Conservation (phyloP, 2,797 vertebrate genomes). For the Crax fasciolata region DNA sequence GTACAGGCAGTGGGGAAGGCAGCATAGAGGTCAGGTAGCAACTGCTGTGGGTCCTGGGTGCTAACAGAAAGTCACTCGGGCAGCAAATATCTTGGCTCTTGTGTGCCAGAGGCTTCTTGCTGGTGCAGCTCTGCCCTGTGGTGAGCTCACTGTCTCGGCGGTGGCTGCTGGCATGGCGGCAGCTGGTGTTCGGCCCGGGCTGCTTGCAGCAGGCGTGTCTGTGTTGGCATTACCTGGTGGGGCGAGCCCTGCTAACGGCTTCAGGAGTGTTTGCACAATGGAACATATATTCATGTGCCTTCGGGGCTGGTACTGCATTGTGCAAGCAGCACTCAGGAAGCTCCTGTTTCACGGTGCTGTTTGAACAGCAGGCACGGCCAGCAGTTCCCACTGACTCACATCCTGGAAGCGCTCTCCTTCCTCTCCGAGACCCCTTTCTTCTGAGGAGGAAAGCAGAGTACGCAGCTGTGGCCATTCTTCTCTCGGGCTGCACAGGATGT, state of each 20-base stretch:
- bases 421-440: background rate
- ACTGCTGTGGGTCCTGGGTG: background rate
- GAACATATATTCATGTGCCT: rapidly evolving
- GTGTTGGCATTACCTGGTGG: rapidly evolving
- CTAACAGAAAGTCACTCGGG: background rate
- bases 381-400: background rate
- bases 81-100: background rate
- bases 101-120: background rate
- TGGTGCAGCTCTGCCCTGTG: background rate
- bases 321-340: rapidly evolving
- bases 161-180: background rate
- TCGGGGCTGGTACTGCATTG: rapidly evolving
- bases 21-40: background rate
- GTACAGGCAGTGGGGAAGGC: background rate
- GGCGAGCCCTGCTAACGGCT: rapidly evolving
- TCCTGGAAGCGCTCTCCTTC: background rate
- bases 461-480: background rate
- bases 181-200: background rate
- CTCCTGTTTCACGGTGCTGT: background rate
- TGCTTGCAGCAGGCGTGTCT: background rate
- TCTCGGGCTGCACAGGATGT: background rate
- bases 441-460: background rate
- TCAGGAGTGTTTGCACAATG: rapidly evolving
- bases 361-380: background rate
- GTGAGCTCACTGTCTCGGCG: rapidly evolving